Conservation (phyloP, 1,140 invertebrate species). For the Contarinia nasturtii region DNA sequence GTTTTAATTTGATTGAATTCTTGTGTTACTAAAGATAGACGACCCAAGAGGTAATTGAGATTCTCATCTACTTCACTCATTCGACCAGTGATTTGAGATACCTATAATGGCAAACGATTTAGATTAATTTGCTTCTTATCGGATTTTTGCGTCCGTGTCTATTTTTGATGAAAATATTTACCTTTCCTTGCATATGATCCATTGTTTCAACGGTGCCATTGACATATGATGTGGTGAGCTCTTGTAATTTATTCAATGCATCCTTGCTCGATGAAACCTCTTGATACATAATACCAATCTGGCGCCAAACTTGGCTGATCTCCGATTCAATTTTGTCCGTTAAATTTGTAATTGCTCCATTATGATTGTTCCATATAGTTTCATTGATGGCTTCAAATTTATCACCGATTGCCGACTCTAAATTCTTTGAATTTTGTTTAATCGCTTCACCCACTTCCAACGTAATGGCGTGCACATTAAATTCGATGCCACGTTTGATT, state of each 20-base stretch:
- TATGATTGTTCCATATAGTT: conserved; percentile 53
- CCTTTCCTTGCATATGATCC: conserved; percentile 62
- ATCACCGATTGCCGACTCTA: conserved; percentile 43
- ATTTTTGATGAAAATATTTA: conserved; percentile 16
- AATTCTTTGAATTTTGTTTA: conserved; percentile 38
- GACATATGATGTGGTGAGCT: conserved; percentile 60
- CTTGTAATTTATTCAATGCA: conserved; percentile 52
- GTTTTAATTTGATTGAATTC: conserved; percentile 72
- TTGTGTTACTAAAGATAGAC: conserved; percentile 59
- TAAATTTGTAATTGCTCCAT: conserved; percentile 48
- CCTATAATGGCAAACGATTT: conserved; percentile 22
- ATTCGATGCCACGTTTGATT: conserved; percentile 66
- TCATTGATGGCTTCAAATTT: conserved; percentile 50
- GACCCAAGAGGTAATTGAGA: conserved; percentile 65
- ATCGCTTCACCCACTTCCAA: conserved; percentile 54
- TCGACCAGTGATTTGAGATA: conserved; percentile 52
- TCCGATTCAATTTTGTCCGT: conserved; percentile 60
- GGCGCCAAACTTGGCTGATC: conserved; percentile 69
- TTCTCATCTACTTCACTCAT: conserved; percentile 69
- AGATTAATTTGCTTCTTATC: too few species aligned
- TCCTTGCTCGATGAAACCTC: conserved; percentile 58
- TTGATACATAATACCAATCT: conserved; percentile 74
- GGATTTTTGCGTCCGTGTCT: too few species aligned
- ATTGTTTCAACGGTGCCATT: conserved; percentile 65
- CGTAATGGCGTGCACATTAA: conserved; percentile 67